These are phyloP conservation scores for Callyntrura guangdongensis DNA, from an alignment of 2,888 invertebrate genomes.

Conservation along the genomic window DNA sequence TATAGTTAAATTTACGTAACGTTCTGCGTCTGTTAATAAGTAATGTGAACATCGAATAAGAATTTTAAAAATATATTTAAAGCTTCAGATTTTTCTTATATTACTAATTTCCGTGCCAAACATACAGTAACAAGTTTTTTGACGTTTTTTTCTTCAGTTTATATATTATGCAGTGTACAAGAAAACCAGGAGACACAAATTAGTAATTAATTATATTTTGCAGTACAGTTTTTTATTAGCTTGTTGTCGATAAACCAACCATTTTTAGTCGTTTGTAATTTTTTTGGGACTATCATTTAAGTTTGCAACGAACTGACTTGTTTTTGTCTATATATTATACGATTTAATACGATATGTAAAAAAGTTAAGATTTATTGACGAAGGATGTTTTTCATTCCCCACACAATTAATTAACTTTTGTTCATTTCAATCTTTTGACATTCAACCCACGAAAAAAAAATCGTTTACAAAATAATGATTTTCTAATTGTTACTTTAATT, in stretches of 20 bases:
- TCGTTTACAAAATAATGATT: neutral
- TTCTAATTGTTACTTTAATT: neutral
- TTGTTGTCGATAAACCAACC: neutral
- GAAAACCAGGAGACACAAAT: too few species aligned
- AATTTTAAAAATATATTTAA: neutral
- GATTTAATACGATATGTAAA: too few species aligned
- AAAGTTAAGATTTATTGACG: too few species aligned
- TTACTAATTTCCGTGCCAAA: constrained; percentile 64
- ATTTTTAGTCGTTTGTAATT: neutral
- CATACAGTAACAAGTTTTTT: neutral
- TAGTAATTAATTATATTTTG: too few species aligned
- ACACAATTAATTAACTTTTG: too few species aligned
- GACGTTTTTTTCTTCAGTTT: neutral
- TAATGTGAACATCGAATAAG: constrained; percentile 15
- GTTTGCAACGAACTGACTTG: constrained; percentile 55
- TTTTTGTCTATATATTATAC: neutral
- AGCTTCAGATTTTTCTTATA: constrained; percentile 2
- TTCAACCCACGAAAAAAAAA: too few species aligned
- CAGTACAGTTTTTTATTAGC: too few species aligned
- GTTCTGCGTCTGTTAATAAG: neutral
- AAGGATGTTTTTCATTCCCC: too few species aligned
- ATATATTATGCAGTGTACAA: too few species aligned
- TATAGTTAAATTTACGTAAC: too few species aligned
- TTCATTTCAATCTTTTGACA: too few species aligned
- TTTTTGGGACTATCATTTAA: constrained; percentile 19